These are phyloP conservation scores for Lepisosteus osseus DNA, from an alignment of 2,113 vertebrate genomes.

Conservation along the genomic window DNA sequence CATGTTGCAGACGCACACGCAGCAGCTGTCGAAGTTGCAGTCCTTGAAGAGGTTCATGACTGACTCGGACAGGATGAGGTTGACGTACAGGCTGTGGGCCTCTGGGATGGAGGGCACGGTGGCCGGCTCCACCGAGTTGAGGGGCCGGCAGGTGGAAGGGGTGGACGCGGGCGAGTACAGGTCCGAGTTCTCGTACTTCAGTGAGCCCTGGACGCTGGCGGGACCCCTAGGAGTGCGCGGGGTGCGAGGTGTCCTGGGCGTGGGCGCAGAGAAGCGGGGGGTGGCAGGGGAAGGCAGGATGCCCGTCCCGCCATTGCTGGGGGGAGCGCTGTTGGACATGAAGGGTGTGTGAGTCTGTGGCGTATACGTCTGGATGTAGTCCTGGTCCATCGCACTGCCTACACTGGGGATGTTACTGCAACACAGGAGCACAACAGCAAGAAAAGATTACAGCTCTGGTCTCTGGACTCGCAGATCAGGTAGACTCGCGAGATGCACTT, in stretches of 20 bases:
- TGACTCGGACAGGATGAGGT: slow-evolving; percentile 95
- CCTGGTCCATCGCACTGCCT: slow-evolving; percentile 87
- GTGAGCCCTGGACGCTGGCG: slow-evolving; percentile 89
- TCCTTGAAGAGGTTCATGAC: slow-evolving; percentile 98
- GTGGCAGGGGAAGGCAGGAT: slow-evolving; percentile 95
- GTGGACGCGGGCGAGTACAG: slow-evolving; percentile 95
- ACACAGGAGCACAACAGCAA: background rate
- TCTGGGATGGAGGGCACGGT: slow-evolving; percentile 93
- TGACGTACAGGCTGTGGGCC: slow-evolving; percentile 97
- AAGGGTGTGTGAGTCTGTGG: slow-evolving; percentile 92
- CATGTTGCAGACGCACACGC: slow-evolving; percentile 97
- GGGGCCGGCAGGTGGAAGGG: slow-evolving; percentile 88
- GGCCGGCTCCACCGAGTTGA: slow-evolving; percentile 94
- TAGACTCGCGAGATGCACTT: too few species aligned
- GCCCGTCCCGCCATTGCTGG: slow-evolving; percentile 86
- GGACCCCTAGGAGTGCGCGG: slow-evolving; percentile 91
- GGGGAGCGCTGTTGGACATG: slow-evolving; percentile 89
- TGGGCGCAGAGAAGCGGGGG: slow-evolving; percentile 86
- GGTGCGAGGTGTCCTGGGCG: slow-evolving; percentile 88
- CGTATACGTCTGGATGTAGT: slow-evolving; percentile 88
- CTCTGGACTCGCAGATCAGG: too few species aligned
- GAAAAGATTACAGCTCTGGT: too few species aligned
- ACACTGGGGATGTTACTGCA: slow-evolving; percentile 74
- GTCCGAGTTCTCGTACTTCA: slow-evolving; percentile 94
- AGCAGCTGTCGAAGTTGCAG: slow-evolving; percentile 98